Percentiles rank a stretch among this genome's conserved stretches.
These are phyloP conservation scores for Cochlearius cochlearius DNA, from an alignment of 2,113 vertebrate species.

Conservation along the genomic window DNA sequence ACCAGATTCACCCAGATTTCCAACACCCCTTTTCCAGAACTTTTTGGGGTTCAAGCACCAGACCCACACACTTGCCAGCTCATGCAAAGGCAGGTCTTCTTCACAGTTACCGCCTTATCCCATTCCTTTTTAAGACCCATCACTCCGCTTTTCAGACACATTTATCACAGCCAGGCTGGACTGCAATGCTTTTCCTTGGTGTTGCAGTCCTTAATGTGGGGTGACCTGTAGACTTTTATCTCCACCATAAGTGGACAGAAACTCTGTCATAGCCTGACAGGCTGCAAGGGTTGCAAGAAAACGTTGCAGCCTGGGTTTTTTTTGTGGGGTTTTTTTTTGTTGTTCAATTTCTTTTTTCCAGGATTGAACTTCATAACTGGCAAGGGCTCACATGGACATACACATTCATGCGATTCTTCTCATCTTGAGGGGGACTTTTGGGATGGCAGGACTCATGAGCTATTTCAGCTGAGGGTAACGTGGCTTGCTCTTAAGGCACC, in stretches of 20 bases:
- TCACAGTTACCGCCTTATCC: neutral
- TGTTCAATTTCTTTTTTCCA: neutral
- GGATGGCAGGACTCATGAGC: neutral
- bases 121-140: neutral
- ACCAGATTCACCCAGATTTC: neutral
- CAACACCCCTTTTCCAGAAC: neutral
- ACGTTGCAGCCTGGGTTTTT: accelerated
- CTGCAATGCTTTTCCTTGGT: neutral
- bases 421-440: neutral
- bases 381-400: neutral
- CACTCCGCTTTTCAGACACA: neutral
- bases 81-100: neutral
- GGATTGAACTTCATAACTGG: neutral
- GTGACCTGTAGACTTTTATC: neutral
- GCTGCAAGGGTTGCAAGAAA: neutral
- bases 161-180: neutral
- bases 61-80: neutral
- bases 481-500: neutral
- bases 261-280: neutral
- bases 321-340: too few relatives aligned
- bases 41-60: neutral
- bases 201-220: neutral
- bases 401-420: neutral
- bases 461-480: neutral
- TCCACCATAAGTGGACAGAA: neutral